Evolutionary conservation across 2,797 vertebrate species (phyloP).

Genomic region (Hirundo rustica): DNA sequence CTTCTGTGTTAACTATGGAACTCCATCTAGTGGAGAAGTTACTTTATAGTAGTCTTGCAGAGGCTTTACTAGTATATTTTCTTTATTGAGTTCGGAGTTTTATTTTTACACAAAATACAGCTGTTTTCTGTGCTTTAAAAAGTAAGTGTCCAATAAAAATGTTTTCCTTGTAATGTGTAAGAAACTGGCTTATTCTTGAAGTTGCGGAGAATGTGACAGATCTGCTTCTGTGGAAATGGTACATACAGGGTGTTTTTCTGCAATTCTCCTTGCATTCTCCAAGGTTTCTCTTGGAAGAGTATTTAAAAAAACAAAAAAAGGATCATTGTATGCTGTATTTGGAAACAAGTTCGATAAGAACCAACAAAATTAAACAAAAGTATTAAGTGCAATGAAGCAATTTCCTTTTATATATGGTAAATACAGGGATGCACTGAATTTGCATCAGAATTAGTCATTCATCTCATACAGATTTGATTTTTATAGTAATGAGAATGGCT

Average conservation of each 20-base stretch:
- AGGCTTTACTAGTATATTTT: neutral
- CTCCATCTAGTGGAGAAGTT: slow-evolving; percentile 50
- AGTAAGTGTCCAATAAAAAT: neutral
- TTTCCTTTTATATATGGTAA: neutral
- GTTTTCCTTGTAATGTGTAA: neutral
- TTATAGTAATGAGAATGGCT: neutral
- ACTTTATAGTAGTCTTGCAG: neutral
- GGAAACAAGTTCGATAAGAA: neutral
- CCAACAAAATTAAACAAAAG: neutral
- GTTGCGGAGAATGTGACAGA: neutral
- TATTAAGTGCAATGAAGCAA: neutral
- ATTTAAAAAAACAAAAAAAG: neutral
- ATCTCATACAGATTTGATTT: neutral
- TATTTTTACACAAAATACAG: neutral
- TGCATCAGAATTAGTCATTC: neutral
- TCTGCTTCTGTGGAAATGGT: neutral
- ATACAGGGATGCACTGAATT: neutral
- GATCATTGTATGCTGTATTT: neutral
- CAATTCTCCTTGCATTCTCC: neutral
- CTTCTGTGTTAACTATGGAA: neutral
- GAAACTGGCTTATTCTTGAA: neutral
- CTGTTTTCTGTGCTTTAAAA: neutral
- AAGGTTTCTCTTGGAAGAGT: neutral
- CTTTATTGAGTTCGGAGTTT: neutral
- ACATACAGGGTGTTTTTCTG: neutral